Evolutionary conservation across 2,797 vertebrate genomes (phyloP).

Genomic region (Mormyrops attenuatus): DNA sequence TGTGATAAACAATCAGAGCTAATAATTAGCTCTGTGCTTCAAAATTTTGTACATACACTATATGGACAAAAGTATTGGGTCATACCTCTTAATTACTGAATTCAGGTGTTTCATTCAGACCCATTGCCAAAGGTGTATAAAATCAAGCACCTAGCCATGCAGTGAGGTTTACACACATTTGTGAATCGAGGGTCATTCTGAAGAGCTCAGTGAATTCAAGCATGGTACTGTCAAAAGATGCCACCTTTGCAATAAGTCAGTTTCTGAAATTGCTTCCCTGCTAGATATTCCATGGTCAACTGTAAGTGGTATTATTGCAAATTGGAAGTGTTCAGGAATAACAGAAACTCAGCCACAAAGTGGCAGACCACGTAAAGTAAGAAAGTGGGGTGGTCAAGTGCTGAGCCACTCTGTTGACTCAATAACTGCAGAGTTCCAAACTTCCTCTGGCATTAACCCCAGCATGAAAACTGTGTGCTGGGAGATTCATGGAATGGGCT

Average conservation of each 20-base stretch:
- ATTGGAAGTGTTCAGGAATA: neutral
- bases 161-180: neutral
- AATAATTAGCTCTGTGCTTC: neutral
- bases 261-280: neutral
- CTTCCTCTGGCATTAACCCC: neutral
- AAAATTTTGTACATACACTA: neutral
- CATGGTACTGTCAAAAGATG: neutral
- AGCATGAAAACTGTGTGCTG: neutral
- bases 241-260: neutral
- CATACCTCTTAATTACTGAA: neutral
- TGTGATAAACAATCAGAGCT: neutral
- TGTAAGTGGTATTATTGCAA: neutral
- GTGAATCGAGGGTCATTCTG: neutral
- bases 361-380: neutral
- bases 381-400: neutral
- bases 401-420: neutral
- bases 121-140: neutral
- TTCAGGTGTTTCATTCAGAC: neutral
- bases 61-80: neutral
- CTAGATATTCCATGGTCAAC: neutral
- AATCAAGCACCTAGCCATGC: neutral
- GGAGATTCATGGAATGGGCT: neutral
- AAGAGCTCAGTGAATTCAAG: neutral
- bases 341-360: neutral
- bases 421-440: neutral